Percentiles rank a stretch among this genome's conserved stretches.
phyloP scores from a whole-genome alignment of 2,797 vertebrate genomes.

The Sebastes vulpes region DNA sequence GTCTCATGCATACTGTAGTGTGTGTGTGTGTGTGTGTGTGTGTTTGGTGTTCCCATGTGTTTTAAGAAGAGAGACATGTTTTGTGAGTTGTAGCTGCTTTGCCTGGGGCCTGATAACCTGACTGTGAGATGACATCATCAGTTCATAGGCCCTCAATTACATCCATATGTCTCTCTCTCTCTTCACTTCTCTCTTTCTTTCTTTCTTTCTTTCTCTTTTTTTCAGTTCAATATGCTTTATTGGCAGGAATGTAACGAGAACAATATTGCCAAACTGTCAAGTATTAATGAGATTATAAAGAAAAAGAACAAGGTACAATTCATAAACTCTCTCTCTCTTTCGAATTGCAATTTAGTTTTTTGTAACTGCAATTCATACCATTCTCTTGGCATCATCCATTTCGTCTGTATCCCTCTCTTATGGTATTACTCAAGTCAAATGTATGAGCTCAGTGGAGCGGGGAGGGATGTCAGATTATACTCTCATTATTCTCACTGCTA shows the following conservation, averaged over 20 bases:
- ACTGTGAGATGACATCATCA: slow-evolving; percentile 85
- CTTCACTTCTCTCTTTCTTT: slow-evolving; percentile 20
- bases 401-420: neutral
- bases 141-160: slow-evolving; percentile 77
- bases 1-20: slow-evolving; percentile 16
- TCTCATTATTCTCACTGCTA: slow-evolving; percentile 17
- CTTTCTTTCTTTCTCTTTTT: neutral
- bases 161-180: slow-evolving; percentile 78
- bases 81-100: slow-evolving; percentile 70
- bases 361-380: neutral
- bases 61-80: slow-evolving; percentile 70
- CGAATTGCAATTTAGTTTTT: slow-evolving; percentile 7
- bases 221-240: neutral
- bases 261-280: neutral
- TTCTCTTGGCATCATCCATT: neutral
- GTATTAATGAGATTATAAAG: neutral
- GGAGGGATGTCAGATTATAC: slow-evolving; percentile 26
- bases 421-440: slow-evolving; percentile 28
- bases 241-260: neutral
- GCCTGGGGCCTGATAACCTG: slow-evolving; percentile 86
- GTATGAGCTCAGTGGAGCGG: slow-evolving; percentile 18
- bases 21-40: slow-evolving; percentile 4
- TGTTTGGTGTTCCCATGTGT: slow-evolving; percentile 29
- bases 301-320: neutral
- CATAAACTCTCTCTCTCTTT: neutral